Evolutionary conservation across 23 tunicate species (phyloP), one percentile per base, ranked within the genome.

Genomic region (Styela clava): DNA sequence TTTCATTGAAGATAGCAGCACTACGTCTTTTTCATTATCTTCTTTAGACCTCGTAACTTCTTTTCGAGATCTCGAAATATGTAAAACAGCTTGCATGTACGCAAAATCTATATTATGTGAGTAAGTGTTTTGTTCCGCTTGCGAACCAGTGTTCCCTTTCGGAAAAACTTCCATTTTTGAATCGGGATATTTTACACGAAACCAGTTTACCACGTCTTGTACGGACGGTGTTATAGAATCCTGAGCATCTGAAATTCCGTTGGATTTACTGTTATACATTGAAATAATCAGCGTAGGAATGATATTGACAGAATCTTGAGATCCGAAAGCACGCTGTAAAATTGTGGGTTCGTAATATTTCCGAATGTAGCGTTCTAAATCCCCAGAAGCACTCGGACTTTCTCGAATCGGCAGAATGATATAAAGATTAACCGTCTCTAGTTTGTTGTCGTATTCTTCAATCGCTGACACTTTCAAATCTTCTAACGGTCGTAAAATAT

Each of bases 291-390:
- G 81, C 19, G 74, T 52, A 9, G 26, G 30, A 22, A 27, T 31
- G 28, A 32, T 3, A 31, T 33, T 34, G 16, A 34, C 65, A 7
- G 62, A 26, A 26, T 72, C 67, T 74, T 86, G 85, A 63, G 52
- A 29, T 21, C 35, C 52, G 9, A 56, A 52, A 12, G 81, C 7
- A 18, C 16, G 16, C 30, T 76, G 81, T 27, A 76, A 23, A 44
- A 86, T 87, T 5, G 83, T 36, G 16, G 87, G 85, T 61, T 91
- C 97, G 78, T 69, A 91, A 33, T 78, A 73, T 69, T 86, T 79
- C 52, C 91, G 84, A 88, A 91, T 83, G 74, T 86, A 91, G 2
- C 73, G 34, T 33, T 91, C 97, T 24, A 91, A 79, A 33, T 83
- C 81, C 16, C 81, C 52, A 23, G 81, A 36, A 24, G 64, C 52